Conservation (phyloP, 2,888 invertebrate species). For the Galerucella nymphaeae region DNA sequence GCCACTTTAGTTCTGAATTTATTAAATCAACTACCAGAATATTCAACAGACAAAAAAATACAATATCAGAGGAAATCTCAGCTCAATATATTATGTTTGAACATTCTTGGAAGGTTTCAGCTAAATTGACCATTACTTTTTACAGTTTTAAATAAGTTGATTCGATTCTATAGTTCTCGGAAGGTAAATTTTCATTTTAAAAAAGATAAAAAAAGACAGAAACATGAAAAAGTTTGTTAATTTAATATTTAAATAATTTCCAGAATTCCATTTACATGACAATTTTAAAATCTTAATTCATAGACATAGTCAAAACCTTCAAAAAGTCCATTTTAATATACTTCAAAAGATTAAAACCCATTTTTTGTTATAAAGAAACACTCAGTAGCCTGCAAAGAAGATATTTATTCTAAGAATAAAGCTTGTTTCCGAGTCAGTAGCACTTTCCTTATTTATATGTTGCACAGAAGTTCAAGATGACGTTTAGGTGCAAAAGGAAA, state of each 20-base stretch:
- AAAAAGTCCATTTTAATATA: too few species aligned
- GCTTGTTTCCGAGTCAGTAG: conserved; percentile 16
- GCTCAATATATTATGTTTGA: conserved; percentile 13
- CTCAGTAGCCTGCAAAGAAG: background rate
- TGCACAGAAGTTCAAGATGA: conserved; percentile 24
- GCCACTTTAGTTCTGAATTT: conserved; percentile 20
- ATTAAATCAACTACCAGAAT: conserved; percentile 27
- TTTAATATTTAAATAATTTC: background rate
- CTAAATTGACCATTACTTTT: conserved; percentile 3
- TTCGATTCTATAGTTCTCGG: background rate
- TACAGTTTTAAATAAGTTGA: conserved; percentile 7
- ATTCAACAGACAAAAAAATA: conserved; percentile 25
- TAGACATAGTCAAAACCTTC: too few species aligned
- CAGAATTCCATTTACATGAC: background rate
- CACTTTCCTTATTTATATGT: conserved; percentile 27
- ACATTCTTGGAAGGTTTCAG: background rate
- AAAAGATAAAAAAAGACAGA: background rate
- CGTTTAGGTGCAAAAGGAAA: conserved; percentile 38
- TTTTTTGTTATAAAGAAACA: background rate
- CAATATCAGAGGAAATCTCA: conserved; percentile 10
- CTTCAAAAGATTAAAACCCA: too few species aligned
- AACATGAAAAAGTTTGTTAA: background rate
- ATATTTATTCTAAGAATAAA: conserved; percentile 25
- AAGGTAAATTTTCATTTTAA: background rate
- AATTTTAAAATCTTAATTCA: too few species aligned